Base-by-base conservation (phyloP, 2,888 invertebrate species). In the Mamestra brassicae region DNA sequence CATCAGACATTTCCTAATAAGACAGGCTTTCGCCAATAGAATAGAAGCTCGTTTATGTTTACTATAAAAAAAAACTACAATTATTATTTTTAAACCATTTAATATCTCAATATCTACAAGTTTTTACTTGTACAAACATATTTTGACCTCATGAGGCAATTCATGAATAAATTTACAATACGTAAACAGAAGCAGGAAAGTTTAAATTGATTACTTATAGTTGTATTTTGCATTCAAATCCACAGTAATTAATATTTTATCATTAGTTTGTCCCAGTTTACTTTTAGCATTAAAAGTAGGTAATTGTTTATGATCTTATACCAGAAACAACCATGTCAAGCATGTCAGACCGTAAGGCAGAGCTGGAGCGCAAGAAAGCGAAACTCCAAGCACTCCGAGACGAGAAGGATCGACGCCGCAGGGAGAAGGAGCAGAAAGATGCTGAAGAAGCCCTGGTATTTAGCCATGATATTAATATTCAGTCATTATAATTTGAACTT, bases 331-430 rank as follows among this genome's bases (percentile, higher is more conserved):
- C 57, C 75, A 96, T 96, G 96, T 96, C 96, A 3, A 96, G 95
- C 82, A 98, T 98, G 98, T 97, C 98, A 70, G 99, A 99, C 95
- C 97, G 99, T 81, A 98, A 98, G 94, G 98, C 98, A n/a, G 99
- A 99, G 95, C 94, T 99, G 89, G 99, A 99, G 95, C 97, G 98
- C 79, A 99, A 99, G 94, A 98, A 99, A 93, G 98, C 98, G 42
- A 99, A 98, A 95, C 97, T 99, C 87, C 98, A 98, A 92, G 98
- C 98, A 38, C 97, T 99, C 72, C 97, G 99, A 3, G 99, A 99
- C 87, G 99, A 99, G 93, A 99, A 99, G 91, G 98, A 98, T 93
- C 97, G 98, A 11, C 97, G 98, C 78, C 97, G 98, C 65, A 97
- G 98, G 76, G 99, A 99, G 94, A 98, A 98, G 90, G 99, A 99